Percentiles rank a stretch among this genome's conserved stretches.
Conservation (phyloP, 2,113 vertebrate species). For the Columba livia region DNA sequence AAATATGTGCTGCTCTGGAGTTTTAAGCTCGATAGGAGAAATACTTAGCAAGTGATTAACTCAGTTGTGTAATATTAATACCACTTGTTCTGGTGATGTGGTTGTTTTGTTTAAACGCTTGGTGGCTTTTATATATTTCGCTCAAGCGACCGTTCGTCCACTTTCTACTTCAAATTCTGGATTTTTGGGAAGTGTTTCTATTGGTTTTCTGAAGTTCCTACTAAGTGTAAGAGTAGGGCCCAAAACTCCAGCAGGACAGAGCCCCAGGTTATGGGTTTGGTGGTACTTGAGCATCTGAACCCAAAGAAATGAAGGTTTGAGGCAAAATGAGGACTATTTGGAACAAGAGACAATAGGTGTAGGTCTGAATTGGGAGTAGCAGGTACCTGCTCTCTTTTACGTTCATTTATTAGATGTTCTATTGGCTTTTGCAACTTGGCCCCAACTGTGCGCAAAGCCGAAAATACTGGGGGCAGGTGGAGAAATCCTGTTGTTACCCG, state of each 20-base stretch:
- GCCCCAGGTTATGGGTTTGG: background rate
- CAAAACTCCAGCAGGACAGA: background rate
- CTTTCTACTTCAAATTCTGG: background rate
- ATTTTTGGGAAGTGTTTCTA: background rate
- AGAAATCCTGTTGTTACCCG: background rate
- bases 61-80: background rate
- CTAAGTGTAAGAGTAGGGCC: background rate
- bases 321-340: background rate
- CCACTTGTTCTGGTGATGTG: background rate
- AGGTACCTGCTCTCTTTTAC: background rate
- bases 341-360: background rate
- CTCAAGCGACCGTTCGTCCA: background rate
- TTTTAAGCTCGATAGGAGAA: background rate
- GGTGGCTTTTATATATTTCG: background rate
- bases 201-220: background rate
- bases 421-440: background rate
- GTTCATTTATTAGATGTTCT: background rate
- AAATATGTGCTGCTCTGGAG: fast-evolving
- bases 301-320: background rate
- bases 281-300: background rate
- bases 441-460: background rate
- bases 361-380: background rate
- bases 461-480: fast-evolving
- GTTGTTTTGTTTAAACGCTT: background rate
- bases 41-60: background rate